These are phyloP conservation scores for Polia nebulosa DNA, from an alignment of 2,888 invertebrate genomes.

Conservation along the genomic window DNA sequence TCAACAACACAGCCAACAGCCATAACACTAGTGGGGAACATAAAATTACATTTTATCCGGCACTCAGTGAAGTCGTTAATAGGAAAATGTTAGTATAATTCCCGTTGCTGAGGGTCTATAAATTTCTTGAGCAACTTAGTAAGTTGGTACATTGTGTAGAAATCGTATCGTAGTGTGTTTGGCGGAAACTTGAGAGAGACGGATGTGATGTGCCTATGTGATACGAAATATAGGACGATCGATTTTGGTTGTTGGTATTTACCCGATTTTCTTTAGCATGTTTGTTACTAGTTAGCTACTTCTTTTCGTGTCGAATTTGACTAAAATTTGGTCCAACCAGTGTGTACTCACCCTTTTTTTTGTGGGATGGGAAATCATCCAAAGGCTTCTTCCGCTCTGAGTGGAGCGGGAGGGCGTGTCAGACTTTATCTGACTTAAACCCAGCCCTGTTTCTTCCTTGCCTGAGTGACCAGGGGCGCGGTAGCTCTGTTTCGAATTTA, in stretches of 20 bases:
- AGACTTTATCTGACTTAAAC: no score
- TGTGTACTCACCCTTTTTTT: no score
- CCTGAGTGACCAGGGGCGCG: no score
- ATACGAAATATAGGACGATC: slow-evolving; percentile 26
- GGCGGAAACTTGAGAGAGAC: slow-evolving; percentile 42
- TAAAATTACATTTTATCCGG: slow-evolving; percentile 63
- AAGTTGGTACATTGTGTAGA: slow-evolving; percentile 57
- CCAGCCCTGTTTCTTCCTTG: no score
- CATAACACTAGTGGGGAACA: slow-evolving; percentile 38
- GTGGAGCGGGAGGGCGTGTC: no score
- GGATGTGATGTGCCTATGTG: slow-evolving; percentile 34
- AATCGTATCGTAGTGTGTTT: slow-evolving; percentile 53
- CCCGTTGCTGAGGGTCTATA: slow-evolving; percentile 51
- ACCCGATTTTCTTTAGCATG: background rate
- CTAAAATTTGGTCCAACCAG: no score
- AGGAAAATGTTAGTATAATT: slow-evolving; percentile 61
- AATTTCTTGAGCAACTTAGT: slow-evolving; percentile 66
- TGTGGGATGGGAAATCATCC: no score
- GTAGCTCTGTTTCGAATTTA: no score
- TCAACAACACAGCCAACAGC: slow-evolving; percentile 34
- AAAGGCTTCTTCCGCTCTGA: no score
- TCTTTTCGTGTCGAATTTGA: no score
- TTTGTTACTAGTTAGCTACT: background rate
- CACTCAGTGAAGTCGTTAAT: slow-evolving; percentile 60
- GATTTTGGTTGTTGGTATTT: slow-evolving; percentile 1